A percentile compares a stretch with the other conserved stretches of the same genome.
Evolutionary conservation across 1,140 invertebrate species (phyloP).

Genomic region (Papilio polyxenes): DNA sequence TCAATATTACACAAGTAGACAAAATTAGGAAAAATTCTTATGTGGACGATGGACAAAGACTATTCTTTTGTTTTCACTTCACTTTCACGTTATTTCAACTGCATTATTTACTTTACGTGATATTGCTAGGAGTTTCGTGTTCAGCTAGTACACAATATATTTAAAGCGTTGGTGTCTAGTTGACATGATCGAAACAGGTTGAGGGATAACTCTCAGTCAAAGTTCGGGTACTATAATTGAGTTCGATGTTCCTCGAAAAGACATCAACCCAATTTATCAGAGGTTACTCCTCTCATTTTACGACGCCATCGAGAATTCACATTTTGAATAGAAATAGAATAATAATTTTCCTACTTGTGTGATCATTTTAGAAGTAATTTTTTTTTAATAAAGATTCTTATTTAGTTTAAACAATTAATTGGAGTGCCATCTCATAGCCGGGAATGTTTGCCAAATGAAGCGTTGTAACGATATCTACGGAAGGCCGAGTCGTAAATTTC

Average conservation of each 20-base stretch:
- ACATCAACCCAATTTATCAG: slow-evolving; percentile 29
- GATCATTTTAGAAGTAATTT: too few species aligned
- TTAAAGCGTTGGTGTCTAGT: background rate
- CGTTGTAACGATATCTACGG: slow-evolving; percentile 35
- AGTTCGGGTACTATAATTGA: slow-evolving; percentile 29
- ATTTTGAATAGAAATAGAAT: background rate
- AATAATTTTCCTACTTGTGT: background rate
- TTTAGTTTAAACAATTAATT: background rate
- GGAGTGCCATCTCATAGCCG: background rate
- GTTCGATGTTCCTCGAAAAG: slow-evolving; percentile 9
- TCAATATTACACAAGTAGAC: background rate
- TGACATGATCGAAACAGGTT: background rate
- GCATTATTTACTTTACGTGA: background rate
- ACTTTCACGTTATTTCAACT: too few species aligned
- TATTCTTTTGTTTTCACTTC: background rate
- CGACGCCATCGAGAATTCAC: background rate
- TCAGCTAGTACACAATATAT: background rate
- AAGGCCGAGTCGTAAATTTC: slow-evolving; percentile 27
- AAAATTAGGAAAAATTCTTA: background rate
- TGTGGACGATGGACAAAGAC: too few species aligned
- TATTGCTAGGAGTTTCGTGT: background rate
- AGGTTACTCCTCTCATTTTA: background rate
- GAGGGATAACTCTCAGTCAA: slow-evolving; percentile 1
- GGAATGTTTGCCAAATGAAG: slow-evolving; percentile 1
- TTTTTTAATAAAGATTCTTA: background rate